A percentile compares a stretch with the other conserved stretches of the same genome.
These are phyloP conservation scores for Pseudolycoriella hygida DNA, from an alignment of 2,888 invertebrate genomes.

Conservation along the genomic window DNA sequence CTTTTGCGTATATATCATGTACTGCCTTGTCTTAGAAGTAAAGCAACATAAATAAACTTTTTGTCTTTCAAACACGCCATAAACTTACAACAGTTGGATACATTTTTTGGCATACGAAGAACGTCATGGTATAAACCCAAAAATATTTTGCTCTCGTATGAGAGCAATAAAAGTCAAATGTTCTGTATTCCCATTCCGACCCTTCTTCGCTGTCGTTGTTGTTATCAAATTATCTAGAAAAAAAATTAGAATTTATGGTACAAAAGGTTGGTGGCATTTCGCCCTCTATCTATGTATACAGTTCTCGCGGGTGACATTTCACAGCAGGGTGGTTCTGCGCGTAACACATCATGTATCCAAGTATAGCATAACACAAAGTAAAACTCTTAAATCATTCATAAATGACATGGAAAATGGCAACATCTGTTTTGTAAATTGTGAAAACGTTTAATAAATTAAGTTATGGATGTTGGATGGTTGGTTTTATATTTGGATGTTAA, in stretches of 20 bases:
- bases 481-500: no score
- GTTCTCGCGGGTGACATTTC: conserved; percentile 14
- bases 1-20: no score
- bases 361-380: conserved; percentile 5
- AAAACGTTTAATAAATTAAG: conserved; percentile 3
- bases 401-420: conserved; percentile 15
- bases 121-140: no score
- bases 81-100: no score
- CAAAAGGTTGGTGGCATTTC: conserved; percentile 3
- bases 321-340: conserved; percentile 11
- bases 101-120: no score
- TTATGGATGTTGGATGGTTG: no score
- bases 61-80: no score
- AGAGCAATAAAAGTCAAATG: conserved; percentile 1
- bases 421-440: conserved; percentile 12
- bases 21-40: no score
- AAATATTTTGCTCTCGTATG: background rate
- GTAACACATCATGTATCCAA: conserved; percentile 1
- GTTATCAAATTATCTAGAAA: conserved; percentile 3
- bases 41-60: no score
- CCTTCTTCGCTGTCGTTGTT: background rate
- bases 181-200: background rate
- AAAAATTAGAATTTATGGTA: background rate
- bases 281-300: background rate
- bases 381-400: conserved; percentile 12